These are phyloP conservation scores for Thaleichthys pacificus DNA, from an alignment of 2,797 vertebrate species.

Conservation along the genomic window DNA sequence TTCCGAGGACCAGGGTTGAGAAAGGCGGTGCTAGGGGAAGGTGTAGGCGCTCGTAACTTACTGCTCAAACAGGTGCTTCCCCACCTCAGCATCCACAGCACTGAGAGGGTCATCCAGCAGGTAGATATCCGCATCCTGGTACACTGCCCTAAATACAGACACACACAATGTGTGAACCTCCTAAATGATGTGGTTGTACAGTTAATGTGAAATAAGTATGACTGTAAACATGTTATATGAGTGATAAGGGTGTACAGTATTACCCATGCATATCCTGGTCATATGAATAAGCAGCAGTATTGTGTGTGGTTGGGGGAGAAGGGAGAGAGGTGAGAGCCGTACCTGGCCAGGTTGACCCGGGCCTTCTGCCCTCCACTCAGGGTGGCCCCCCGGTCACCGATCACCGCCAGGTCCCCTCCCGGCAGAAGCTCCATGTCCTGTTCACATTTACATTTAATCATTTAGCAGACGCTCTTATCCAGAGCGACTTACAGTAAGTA, in stretches of 20 bases:
- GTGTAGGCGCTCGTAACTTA: conserved; percentile 70
- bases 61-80: conserved; percentile 91
- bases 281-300: too few species aligned
- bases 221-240: background rate
- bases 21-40: conserved; percentile 22
- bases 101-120: conserved; percentile 94
- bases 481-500: too few species aligned
- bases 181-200: too few species aligned
- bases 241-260: background rate
- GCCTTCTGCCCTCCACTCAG: conserved; percentile 96
- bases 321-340: conserved; percentile 9
- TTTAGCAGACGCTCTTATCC: too few species aligned
- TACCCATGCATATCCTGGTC: background rate
- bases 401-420: conserved; percentile 86
- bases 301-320: background rate
- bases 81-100: conserved; percentile 92
- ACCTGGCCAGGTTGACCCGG: conserved; percentile 91
- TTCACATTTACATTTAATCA: background rate
- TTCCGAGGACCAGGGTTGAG: too few species aligned
- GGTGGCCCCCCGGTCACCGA: conserved; percentile 91
- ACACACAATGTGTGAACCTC: background rate
- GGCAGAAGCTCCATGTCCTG: conserved; percentile 89
- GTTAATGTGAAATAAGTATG: background rate
- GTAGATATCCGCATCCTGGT: conserved; percentile 95
- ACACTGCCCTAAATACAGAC: conserved; percentile 80